Conservation (phyloP, 2,797 vertebrate genomes). For the Thripadectes ignobilis region DNA sequence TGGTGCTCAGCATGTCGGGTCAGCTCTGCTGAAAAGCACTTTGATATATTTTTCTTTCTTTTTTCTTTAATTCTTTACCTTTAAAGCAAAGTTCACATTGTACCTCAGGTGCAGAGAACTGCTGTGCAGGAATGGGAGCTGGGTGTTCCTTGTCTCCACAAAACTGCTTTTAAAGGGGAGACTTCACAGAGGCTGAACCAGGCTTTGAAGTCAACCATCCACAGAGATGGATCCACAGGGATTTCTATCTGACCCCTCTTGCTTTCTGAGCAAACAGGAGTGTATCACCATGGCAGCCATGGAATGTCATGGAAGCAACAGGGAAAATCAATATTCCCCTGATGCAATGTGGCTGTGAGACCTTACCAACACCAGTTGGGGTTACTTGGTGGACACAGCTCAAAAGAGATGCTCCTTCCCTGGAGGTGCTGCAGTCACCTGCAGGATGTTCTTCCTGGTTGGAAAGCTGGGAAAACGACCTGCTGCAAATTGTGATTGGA, state of each 20-base stretch:
- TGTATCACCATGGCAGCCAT: neutral
- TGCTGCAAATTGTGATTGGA: neutral
- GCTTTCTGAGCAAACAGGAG: neutral
- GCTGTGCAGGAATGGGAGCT: neutral
- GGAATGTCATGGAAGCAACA: neutral
- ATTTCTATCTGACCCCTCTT: neutral
- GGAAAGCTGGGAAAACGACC: neutral
- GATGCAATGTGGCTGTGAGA: neutral
- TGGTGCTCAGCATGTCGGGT: neutral
- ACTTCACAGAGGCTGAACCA: neutral
- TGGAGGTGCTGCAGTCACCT: neutral
- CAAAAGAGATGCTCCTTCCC: neutral
- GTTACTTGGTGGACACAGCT: neutral
- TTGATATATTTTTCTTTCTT: neutral
- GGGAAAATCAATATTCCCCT: neutral
- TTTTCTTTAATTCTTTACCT: neutral
- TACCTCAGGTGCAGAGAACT: neutral
- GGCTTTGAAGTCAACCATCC: constrained; percentile 2
- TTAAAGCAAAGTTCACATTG: neutral
- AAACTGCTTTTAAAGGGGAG: neutral
- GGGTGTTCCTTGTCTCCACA: neutral
- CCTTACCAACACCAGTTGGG: neutral
- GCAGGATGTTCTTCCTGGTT: neutral
- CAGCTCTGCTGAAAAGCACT: neutral
- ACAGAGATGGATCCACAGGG: neutral